phyloP scores from a whole-genome alignment of 2,113 vertebrate species.

The Ellobius talpinus region DNA sequence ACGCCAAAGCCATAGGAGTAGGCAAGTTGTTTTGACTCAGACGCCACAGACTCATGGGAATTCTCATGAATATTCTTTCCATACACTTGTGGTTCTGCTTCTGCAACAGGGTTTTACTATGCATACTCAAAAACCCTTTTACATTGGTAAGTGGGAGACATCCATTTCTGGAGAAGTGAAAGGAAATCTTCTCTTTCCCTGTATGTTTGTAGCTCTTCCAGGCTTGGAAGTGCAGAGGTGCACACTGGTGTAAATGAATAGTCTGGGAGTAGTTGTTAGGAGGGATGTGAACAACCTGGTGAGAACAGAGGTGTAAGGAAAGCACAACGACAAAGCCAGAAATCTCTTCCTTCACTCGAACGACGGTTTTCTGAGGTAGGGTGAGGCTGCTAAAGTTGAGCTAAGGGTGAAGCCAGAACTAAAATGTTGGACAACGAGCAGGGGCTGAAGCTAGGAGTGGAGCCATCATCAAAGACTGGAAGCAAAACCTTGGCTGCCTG shows the following conservation, averaged over 20 bases:
- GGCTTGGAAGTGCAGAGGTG: neutral
- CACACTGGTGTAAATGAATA: neutral
- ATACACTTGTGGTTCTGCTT: neutral
- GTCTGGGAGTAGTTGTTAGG: neutral
- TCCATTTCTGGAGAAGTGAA: neutral
- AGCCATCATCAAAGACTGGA: neutral
- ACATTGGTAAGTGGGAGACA: neutral
- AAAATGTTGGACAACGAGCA: neutral
- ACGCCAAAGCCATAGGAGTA: neutral
- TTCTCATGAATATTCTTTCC: neutral
- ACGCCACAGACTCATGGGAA: neutral
- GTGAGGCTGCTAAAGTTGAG: neutral
- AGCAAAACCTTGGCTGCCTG: slow-evolving; percentile 1
- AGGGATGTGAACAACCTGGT: neutral
- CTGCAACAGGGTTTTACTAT: neutral
- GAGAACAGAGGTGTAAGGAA: neutral
- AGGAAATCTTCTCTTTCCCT: neutral
- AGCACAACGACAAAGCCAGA: neutral
- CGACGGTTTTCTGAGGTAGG: neutral
- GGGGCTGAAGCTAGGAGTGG: neutral
- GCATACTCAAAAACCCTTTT: neutral
- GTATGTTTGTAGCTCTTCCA: neutral
- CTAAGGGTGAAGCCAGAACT: slow-evolving; percentile 1
- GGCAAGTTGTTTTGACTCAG: neutral
- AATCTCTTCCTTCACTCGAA: neutral